phyloP scores from a whole-genome alignment of 2,113 vertebrate genomes.

The Epinephelus moara region DNA sequence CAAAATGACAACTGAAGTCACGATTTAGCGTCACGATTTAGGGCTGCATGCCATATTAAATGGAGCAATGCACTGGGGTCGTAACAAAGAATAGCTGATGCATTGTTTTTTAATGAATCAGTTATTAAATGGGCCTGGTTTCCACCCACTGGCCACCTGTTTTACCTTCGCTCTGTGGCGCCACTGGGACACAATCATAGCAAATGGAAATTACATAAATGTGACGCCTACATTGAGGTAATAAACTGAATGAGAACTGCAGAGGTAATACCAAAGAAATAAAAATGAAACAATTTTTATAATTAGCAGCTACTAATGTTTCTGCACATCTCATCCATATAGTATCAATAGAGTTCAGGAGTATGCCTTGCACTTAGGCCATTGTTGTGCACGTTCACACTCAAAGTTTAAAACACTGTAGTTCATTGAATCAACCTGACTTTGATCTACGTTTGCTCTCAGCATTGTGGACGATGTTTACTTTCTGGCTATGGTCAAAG shows the following conservation, averaged over 20 bases:
- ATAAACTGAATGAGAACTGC: conserved; percentile 2
- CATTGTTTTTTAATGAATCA: conserved; percentile 11
- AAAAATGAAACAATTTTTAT: background rate
- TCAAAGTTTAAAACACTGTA: background rate
- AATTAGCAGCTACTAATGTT: background rate
- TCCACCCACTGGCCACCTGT: conserved; percentile 6
- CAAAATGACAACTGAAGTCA: background rate
- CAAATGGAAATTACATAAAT: background rate
- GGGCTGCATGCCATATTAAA: background rate
- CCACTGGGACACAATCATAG: background rate
- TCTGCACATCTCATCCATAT: background rate
- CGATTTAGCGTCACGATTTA: background rate
- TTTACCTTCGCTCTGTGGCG: background rate
- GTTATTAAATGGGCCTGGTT: conserved; percentile 10
- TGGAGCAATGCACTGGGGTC: conserved; percentile 3
- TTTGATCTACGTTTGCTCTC: too few species aligned
- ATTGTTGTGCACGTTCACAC: background rate
- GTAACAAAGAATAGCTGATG: conserved; percentile 14
- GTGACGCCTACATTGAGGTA: background rate
- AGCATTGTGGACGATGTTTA: too few species aligned
- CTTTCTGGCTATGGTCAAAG: too few species aligned
- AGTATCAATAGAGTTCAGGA: background rate
- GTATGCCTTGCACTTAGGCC: background rate
- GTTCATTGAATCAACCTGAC: too few species aligned
- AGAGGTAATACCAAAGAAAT: background rate